These are phyloP conservation scores for Paramormyrops hopkinsi DNA, from an alignment of 2,797 vertebrate species.

Conservation along the genomic window DNA sequence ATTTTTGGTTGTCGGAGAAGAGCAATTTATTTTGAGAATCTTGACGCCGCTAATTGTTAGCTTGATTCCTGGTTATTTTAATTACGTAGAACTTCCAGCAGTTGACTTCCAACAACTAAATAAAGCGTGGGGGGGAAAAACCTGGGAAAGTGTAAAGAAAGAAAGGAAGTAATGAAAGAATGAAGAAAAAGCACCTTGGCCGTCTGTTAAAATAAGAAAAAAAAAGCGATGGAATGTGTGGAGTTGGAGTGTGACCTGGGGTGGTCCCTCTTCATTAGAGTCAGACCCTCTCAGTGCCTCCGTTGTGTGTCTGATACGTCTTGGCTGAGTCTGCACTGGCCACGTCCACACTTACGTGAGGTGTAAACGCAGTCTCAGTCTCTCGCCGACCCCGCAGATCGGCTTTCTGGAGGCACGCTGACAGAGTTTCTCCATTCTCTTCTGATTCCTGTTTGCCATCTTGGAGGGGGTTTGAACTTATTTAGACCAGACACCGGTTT, in stretches of 20 bases:
- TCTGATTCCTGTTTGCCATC: neutral
- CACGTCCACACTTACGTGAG: neutral
- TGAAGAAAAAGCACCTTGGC: neutral
- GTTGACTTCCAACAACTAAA: slow-evolving; percentile 52
- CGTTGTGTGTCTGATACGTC: neutral
- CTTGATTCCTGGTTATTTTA: slow-evolving; percentile 54
- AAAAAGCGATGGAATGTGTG: neutral
- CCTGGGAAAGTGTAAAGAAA: slow-evolving; percentile 35
- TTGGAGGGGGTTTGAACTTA: neutral
- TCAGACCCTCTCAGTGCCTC: neutral
- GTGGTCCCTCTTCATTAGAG: neutral
- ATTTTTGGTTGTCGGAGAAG: slow-evolving; percentile 49
- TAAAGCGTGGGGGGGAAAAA: slow-evolving; percentile 45
- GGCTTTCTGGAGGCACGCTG: neutral
- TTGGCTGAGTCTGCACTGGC: neutral
- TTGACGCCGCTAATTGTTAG: slow-evolving; percentile 58
- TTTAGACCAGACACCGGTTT: no score
- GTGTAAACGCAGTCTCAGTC: neutral
- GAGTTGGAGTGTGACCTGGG: slow-evolving; percentile 2
- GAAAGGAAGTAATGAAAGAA: neutral
- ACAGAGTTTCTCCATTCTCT: neutral
- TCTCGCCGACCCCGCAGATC: neutral
- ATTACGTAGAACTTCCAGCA: slow-evolving; percentile 58
- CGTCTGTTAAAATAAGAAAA: neutral
- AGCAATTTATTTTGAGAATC: slow-evolving; percentile 55